A percentile compares a stretch with the other conserved stretches of the same genome.
phyloP scores from a whole-genome alignment of 2,888 invertebrate genomes.

The Plebejus melissa region DNA sequence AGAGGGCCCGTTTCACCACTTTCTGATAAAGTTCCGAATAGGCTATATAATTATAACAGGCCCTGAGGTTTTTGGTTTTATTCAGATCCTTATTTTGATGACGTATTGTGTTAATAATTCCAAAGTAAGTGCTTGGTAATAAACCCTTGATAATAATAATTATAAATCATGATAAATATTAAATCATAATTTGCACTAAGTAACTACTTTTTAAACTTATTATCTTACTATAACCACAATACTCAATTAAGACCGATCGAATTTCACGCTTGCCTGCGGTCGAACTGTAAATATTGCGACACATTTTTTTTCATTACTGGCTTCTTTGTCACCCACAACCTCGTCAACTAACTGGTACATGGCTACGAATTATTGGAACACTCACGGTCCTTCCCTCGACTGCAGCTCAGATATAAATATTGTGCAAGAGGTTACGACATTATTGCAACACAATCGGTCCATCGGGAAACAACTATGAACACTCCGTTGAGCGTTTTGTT shows the following conservation, averaged over 20 bases:
- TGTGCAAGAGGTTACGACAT: constrained; percentile 66
- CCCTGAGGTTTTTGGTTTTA: too few species aligned
- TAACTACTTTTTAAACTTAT: constrained; percentile 34
- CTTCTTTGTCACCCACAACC: constrained; percentile 72
- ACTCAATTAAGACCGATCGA: constrained; percentile 30
- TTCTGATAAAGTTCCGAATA: too few species aligned
- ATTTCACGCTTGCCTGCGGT: constrained; percentile 60
- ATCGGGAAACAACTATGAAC: constrained; percentile 61
- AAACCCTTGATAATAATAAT: too few species aligned
- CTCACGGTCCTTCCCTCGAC: constrained; percentile 64
- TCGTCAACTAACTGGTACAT: constrained; percentile 73
- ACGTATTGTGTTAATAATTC: too few species aligned
- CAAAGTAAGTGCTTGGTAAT: too few species aligned
- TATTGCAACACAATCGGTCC: constrained; percentile 61
- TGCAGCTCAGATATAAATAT: constrained; percentile 71
- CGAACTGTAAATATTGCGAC: constrained; percentile 51
- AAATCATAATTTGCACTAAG: constrained; percentile 32
- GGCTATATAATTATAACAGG: too few species aligned
- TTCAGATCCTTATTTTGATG: too few species aligned
- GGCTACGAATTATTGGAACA: constrained; percentile 59
- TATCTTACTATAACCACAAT: neutral
- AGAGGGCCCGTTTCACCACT: too few species aligned
- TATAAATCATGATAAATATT: too few species aligned
- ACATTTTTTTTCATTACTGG: constrained; percentile 59
- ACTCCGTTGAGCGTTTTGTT: constrained; percentile 51